Evolutionary conservation across 1,140 invertebrate species (phyloP).

Genomic region (Hyles vespertilio): DNA sequence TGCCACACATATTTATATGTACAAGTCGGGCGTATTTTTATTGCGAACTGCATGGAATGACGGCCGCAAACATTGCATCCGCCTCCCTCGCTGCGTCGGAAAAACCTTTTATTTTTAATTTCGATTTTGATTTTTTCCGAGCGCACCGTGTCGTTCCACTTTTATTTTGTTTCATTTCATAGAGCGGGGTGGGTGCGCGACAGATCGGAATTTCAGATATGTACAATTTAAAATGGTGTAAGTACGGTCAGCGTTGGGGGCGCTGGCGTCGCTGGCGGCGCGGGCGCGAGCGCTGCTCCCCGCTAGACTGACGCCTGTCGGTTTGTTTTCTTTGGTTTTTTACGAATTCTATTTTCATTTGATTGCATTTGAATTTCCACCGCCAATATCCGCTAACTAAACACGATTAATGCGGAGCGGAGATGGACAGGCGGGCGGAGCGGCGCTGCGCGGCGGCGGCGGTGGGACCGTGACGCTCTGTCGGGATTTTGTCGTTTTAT

Average conservation of each 20-base stretch:
- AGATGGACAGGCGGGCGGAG: constrained; percentile 59
- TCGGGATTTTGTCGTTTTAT: constrained; percentile 68
- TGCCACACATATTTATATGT: constrained; percentile 70
- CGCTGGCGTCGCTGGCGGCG: constrained; percentile 31
- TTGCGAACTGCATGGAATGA: constrained; percentile 70
- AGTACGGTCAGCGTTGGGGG: constrained; percentile 68
- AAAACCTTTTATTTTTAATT: constrained; percentile 74
- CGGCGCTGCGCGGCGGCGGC: constrained; percentile 29
- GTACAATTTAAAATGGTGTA: constrained; percentile 76
- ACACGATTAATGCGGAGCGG: constrained; percentile 75
- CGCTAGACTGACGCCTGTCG: constrained; percentile 74
- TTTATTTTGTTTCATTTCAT: constrained; percentile 76
- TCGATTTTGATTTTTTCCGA: constrained; percentile 74
- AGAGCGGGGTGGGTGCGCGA: constrained; percentile 72
- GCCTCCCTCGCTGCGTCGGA: constrained; percentile 54
- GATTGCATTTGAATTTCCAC: constrained; percentile 77
- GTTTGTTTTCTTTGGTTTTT: constrained; percentile 73
- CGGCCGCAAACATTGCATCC: constrained; percentile 72
- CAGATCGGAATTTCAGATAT: constrained; percentile 76
- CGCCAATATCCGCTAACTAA: constrained; percentile 77
- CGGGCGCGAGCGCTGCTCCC: constrained; percentile 42
- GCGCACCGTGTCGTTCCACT: constrained; percentile 63
- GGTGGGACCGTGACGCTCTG: constrained; percentile 43
- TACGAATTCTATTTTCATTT: constrained; percentile 75
- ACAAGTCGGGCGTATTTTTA: constrained; percentile 67